Base-by-base conservation (phyloP, 2,888 invertebrate genomes). In the Oscheius onirici region DNA sequence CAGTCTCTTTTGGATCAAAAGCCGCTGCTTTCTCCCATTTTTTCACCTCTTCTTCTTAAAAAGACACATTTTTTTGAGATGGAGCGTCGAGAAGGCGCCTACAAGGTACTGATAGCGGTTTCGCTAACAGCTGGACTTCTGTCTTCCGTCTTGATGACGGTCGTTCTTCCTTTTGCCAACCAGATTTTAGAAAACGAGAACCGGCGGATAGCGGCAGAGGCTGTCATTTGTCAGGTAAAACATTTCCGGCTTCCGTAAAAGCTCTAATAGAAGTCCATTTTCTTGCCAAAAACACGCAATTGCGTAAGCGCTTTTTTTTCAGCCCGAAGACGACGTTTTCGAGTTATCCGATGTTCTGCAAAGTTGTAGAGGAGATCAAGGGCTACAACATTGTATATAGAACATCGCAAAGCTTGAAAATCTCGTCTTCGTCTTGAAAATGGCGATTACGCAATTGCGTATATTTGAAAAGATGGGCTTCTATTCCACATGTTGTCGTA, bases 11-110 rank as follows among this genome's bases (percentile, higher is more conserved):
- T 41, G 15, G n/a, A 20, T 13, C 28, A 28, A 24, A 46, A 26
- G 15, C n/a, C 49, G 46, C 34, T 22, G 44, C 28, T 57, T 57
- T 2, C 15, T 13, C 10, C n/a, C n/a, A 15, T 40, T 11, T 57
- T 57, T 17, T 13, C 13, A 11, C n/a, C 13, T 3, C 3, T 26
- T n/a, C 11, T 52, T 11, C 24, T 20, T 10, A 17, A 17, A n/a
- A 41, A 41, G 11, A 43, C 3, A 22, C 3, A 28, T 10, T 8
- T n/a, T 26, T 26, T 6, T 3, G 46, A 26, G 63, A 54, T 54
- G 20, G 67, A 68, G 11, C 34, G 26, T n/a, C 67, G 67, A 20
- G 67, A 68, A 41, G 44, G 55, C 22, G 67, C 67, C 67, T 68
- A 68, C 55, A 54, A 57, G 43, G 57, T 43, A 26, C 26, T 68